Conservation (phyloP, 2,797 vertebrate species). For the Brotula barbata region DNA sequence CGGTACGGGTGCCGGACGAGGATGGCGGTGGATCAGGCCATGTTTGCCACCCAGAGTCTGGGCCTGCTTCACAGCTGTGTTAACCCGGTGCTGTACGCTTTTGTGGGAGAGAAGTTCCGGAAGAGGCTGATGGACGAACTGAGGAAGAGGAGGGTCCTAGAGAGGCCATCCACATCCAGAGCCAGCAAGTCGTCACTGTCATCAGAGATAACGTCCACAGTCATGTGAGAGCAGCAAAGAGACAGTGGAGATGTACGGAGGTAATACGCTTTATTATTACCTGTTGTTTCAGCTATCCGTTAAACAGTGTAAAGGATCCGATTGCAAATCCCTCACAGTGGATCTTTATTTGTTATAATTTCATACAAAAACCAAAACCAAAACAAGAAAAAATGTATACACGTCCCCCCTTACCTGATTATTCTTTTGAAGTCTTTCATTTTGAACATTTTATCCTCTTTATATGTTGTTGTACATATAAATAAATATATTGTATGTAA, state of each 20-base stretch:
- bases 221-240: slow-evolving; percentile 60
- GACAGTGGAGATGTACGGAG: background rate
- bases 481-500: no score
- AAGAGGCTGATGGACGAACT: slow-evolving; percentile 46
- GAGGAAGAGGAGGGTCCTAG: slow-evolving; percentile 35
- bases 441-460: no score
- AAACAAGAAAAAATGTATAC: no score
- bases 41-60: slow-evolving; percentile 71
- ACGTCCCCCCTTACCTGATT: no score
- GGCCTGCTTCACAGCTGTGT: slow-evolving; percentile 77
- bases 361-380: no score
- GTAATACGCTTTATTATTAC: no score
- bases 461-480: no score
- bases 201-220: slow-evolving; percentile 65
- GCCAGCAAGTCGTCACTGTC: slow-evolving; percentile 66
- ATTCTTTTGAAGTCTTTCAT: no score
- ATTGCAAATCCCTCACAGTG: no score
- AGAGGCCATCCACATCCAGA: slow-evolving; percentile 24
- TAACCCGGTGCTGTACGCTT: slow-evolving; percentile 78
- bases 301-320: no score
- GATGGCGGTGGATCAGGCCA: slow-evolving; percentile 59
- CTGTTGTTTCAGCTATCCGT: no score
- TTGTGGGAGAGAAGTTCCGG: slow-evolving; percentile 76
- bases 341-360: no score
- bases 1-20: slow-evolving; percentile 51